Evolutionary conservation across 2,888 invertebrate species (phyloP).

Genomic region (Campoletis raptor): DNA sequence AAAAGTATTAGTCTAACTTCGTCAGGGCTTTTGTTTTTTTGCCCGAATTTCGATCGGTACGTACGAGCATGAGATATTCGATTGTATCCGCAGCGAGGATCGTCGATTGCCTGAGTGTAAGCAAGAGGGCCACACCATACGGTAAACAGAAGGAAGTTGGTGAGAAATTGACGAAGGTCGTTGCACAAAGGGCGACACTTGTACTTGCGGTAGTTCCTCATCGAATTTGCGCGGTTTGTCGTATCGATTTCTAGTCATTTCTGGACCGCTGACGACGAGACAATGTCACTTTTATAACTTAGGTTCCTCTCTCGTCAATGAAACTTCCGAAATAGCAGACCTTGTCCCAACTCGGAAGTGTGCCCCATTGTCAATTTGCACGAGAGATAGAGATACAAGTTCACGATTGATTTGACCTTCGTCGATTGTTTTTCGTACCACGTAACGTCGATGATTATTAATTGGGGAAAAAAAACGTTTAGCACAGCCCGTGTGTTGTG

Average conservation of each 20-base stretch:
- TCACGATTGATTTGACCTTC: constrained; percentile 45
- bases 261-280: constrained; percentile 28
- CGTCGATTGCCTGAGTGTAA: constrained; percentile 54
- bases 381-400: constrained; percentile 5
- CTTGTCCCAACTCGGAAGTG: constrained; percentile 17
- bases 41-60: constrained; percentile 33
- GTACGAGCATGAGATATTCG: constrained; percentile 61
- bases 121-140: constrained; percentile 55
- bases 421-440: constrained; percentile 11
- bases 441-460: constrained; percentile 19
- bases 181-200: constrained; percentile 41
- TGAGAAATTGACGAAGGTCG: constrained; percentile 49
- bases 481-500: constrained; percentile 21
- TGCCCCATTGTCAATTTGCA: constrained; percentile 48
- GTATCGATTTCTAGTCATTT: constrained; percentile 43
- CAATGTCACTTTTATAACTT: constrained; percentile 15
- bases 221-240: constrained; percentile 48
- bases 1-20: not conserved
- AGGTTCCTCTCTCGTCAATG: constrained; percentile 1
- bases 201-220: constrained; percentile 62
- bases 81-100: constrained; percentile 59
- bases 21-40: not conserved
- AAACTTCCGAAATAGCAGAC: constrained; percentile 14
- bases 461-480: constrained; percentile 27
- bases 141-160: constrained; percentile 42